A percentile compares a stretch with the other conserved stretches of the same genome.
Conservation (phyloP, 2,888 invertebrate species). For the Megamerina dolium region DNA sequence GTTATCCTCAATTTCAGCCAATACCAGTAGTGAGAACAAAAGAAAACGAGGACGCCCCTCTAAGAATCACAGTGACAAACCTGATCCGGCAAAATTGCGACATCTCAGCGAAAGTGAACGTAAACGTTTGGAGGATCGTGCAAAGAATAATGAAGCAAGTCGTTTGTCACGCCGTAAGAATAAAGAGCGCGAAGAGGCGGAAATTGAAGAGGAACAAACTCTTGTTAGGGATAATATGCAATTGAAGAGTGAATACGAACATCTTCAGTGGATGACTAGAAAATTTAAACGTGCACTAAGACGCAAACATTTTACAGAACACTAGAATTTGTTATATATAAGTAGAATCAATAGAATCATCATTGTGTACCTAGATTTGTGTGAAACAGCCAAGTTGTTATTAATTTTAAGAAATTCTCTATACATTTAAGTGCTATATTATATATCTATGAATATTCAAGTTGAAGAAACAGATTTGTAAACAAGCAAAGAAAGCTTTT, state of each 20-base stretch:
- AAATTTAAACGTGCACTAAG: constrained; percentile 20
- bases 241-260: constrained; percentile 7
- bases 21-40: constrained; percentile 10
- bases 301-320: no score
- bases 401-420: no score
- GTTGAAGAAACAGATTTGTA: no score
- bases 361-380: no score
- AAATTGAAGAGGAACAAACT: constrained; percentile 21
- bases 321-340: not conserved
- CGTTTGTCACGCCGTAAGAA: constrained; percentile 42
- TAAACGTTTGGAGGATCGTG: constrained; percentile 35
- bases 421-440: no score
- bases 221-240: constrained; percentile 9
- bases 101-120: constrained; percentile 30
- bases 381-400: no score
- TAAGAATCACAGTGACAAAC: constrained; percentile 42
- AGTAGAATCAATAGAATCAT: no score
- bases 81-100: constrained; percentile 30
- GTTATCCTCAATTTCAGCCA: constrained; percentile 26
- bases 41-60: constrained; percentile 40
- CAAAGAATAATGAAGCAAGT: constrained; percentile 45
- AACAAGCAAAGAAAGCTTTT: no score
- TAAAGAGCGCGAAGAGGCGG: constrained; percentile 34
- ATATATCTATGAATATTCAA: no score
- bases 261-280: constrained; percentile 7